phyloP scores from a whole-genome alignment of 2,888 invertebrate species.

The Cerceris ruficornis region DNA sequence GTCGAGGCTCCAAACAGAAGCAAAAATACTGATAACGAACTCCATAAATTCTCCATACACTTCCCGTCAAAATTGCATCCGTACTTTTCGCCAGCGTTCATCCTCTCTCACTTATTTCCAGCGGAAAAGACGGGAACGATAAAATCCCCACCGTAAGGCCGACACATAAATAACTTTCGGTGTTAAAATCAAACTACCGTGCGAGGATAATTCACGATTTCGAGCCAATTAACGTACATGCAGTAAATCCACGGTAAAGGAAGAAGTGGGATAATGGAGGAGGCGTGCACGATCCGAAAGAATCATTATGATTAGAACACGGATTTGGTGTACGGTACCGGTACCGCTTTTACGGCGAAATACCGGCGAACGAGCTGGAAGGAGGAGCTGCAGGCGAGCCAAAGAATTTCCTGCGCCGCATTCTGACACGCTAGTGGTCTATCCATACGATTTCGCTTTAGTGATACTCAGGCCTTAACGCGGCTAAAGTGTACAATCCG shows the following conservation, averaged over 20 bases:
- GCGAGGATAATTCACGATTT: conserved; percentile 36
- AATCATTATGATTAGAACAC: conserved; percentile 60
- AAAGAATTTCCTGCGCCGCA: conserved; percentile 53
- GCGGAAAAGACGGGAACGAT: background rate
- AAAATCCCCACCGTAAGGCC: background rate
- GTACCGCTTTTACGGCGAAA: conserved; percentile 46
- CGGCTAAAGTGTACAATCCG: conserved; percentile 25
- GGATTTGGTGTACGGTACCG: conserved; percentile 40
- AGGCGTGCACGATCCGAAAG: conserved; percentile 46
- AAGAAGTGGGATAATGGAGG: conserved; percentile 18
- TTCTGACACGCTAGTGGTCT: conserved; percentile 54
- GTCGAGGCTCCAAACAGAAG: too few species aligned
- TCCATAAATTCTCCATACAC: too few species aligned
- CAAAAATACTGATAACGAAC: too few species aligned
- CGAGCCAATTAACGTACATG: conserved; percentile 49
- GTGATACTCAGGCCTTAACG: conserved; percentile 19
- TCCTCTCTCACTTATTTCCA: background rate
- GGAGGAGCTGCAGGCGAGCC: conserved; percentile 32
- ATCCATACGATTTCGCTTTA: conserved; percentile 35
- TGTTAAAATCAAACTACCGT: conserved; percentile 16
- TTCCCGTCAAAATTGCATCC: too few species aligned
- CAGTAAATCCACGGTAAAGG: conserved; percentile 24
- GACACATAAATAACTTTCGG: background rate
- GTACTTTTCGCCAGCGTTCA: too few species aligned
- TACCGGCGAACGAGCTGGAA: conserved; percentile 39